Percentiles rank a stretch among this genome's conserved stretches.
These are phyloP conservation scores for Podarcis siculus DNA, from an alignment of 2,797 vertebrate genomes.

Conservation along the genomic window DNA sequence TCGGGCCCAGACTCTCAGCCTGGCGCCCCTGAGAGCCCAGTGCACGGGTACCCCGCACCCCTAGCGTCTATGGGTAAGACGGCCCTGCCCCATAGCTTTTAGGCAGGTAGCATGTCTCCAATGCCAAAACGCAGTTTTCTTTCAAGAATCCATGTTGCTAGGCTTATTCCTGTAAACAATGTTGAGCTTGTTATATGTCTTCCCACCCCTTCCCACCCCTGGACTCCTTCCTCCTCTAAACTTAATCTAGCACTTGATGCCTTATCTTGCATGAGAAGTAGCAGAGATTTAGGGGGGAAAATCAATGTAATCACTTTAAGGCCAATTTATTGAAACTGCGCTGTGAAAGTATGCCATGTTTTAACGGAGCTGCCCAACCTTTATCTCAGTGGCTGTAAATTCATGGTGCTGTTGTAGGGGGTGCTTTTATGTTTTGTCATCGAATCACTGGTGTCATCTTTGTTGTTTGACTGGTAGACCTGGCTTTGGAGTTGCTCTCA, in stretches of 20 bases:
- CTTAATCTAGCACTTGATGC: neutral
- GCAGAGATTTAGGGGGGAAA: neutral
- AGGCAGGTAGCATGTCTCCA: neutral
- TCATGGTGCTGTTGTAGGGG: neutral
- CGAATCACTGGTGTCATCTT: neutral
- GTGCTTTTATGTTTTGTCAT: neutral
- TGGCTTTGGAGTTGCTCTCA: constrained; percentile 5
- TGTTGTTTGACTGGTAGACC: neutral
- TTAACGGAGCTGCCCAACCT: neutral
- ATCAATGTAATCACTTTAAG: constrained; percentile 11
- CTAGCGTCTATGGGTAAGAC: too few relatives aligned
- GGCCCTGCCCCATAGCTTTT: neutral
- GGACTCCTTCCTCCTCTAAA: neutral
- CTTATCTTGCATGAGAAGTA: constrained; percentile 15
- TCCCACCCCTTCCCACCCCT: neutral
- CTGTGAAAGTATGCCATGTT: constrained; percentile 6
- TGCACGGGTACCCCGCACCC: too few relatives aligned
- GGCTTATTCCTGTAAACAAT: neutral
- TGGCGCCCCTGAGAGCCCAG: too few relatives aligned
- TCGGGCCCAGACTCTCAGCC: too few relatives aligned
- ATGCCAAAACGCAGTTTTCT: neutral
- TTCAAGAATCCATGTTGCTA: neutral
- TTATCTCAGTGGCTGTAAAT: neutral
- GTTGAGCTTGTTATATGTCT: neutral
- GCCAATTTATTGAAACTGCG: neutral